Evolutionary conservation across 2,888 invertebrate genomes (phyloP), one percentile per base, ranked within the genome.

Genomic region (Linnaemya tessellans): DNA sequence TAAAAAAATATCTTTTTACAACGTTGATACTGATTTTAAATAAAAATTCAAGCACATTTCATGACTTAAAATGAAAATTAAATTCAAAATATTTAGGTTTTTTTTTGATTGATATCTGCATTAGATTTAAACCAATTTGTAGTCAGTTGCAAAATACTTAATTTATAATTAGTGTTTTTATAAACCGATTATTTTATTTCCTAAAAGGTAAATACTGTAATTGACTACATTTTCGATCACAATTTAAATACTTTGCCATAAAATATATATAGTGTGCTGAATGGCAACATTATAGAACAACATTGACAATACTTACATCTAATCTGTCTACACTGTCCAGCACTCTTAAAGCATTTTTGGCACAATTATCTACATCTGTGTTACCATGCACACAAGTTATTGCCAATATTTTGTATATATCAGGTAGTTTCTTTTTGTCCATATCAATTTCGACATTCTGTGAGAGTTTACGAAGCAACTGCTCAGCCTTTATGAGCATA

Each of bases 361-460:
- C 93, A 0, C 95, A 96, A 89, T 96, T 94, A 11, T 95, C 94
- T 68, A 96, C 93, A 8, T 91, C 91, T 0, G 96, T 95, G 89
- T 97, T 97, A 0, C 97, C 97, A 85, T 94, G 94, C 0, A 94
- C 95, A 84, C 96, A 96, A 0, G 96, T 96, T 0, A 97, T 93
- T 4, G 94, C 97, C 46, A 96, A 89, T 70, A 97, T 88, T 87
- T 88, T 87, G 73, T 87, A 87, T 22, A 10, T 46, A 51, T 75
- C 60, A 9, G 71, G 75, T 38, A 78, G 22, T 41, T 25, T 35
- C n/a, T 78, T 68, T 38, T 65, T 70, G 20, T 85, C 46, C 46
- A 67, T 10, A 9, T 49, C 49, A 5, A 38, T 18, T 71, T 80
- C 35, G 22, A 10, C 49, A 41, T 64, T 68, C 18, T 73, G 49